These are phyloP conservation scores for Atrina japonica DNA, from an alignment of 2,888 invertebrate genomes.

Conservation along the genomic window DNA sequence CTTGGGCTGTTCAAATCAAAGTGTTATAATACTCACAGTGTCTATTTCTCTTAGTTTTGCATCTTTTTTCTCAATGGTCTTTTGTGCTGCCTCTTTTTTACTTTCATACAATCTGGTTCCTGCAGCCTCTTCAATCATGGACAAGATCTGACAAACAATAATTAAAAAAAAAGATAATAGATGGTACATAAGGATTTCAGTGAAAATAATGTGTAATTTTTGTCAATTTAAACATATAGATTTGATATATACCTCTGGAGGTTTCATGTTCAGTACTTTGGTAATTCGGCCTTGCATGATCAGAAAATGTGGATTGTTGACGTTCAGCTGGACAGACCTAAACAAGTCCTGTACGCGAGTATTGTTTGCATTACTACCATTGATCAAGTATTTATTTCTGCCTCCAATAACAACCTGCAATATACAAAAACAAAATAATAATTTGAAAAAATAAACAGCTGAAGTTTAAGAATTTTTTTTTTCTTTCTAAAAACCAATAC, in stretches of 20 bases:
- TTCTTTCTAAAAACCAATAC: no score
- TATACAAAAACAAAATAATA: no score
- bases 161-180: background rate
- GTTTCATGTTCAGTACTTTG: conserved; percentile 99
- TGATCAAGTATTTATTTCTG: conserved; percentile 91
- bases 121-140: conserved; percentile 99
- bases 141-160: conserved; percentile 74
- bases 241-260: conserved; percentile 88
- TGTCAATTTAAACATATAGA: background rate
- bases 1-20: no score
- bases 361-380: conserved; percentile 94
- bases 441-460: no score
- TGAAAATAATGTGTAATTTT: background rate
- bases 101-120: conserved; percentile 98
- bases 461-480: no score
- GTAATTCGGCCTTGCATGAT: conserved; percentile 99
- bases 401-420: conserved; percentile 88
- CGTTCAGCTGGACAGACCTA: conserved; percentile 97
- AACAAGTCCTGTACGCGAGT: conserved; percentile 96
- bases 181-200: background rate
- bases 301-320: conserved; percentile 99
- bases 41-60: conserved; percentile 92
- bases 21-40: conserved; percentile 86
- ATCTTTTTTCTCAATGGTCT: conserved; percentile 95
- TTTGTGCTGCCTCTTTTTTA: conserved; percentile 92